Base-by-base conservation (phyloP, 2,888 invertebrate species). In the Siphlonurus alternatus region DNA sequence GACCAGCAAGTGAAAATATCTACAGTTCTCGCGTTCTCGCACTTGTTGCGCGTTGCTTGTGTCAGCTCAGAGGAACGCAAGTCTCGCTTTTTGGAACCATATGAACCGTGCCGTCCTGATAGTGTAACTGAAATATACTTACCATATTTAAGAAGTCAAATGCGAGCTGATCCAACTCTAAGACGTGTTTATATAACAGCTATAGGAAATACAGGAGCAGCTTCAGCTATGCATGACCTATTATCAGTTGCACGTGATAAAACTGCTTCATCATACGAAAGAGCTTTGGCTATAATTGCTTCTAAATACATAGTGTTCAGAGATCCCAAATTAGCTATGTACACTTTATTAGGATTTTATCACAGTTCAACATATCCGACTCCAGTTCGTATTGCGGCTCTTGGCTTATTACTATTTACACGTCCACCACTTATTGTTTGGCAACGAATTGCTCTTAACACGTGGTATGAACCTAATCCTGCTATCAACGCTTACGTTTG, bases 201-300 rank as follows among this genome's bases (percentile, higher is more conserved):
- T 18, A 69, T 74, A 23, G 74, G 74, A 20, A 75, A 74, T 67
- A 69, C 74, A 25, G 75, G 75, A 53, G 69, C 71, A 56, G 68
- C 68, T 18, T 69, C 71, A 2, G 69, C 71, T 25, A 22, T 74
- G 20, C 70, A 71, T 1, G 25, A 69, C 24, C 66, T 75, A 2
- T n/a, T 25, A 53, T 2, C 56, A 7, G 23, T 61, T 2, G 67
- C 65, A 2, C 59, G 56, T 2, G 65, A 66, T 15, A 2, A 20
- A 0, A 60, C 25, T 1, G 19, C 23, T 2, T 62, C 71, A 1
- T 54, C 61, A 2, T 67, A 70, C 22, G 66, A 70, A 53, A 68
- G 75, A 25, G 66, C 71, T 51, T 68, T 70, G 22, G 75, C 76
- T 25, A 68, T 75, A 59, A 72, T 70, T 65, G 71, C 74, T 25